Evolutionary conservation across 2,888 invertebrate species (phyloP), one percentile per base, ranked within the genome.

Genomic region (Leptinotarsa rubiginosa): DNA sequence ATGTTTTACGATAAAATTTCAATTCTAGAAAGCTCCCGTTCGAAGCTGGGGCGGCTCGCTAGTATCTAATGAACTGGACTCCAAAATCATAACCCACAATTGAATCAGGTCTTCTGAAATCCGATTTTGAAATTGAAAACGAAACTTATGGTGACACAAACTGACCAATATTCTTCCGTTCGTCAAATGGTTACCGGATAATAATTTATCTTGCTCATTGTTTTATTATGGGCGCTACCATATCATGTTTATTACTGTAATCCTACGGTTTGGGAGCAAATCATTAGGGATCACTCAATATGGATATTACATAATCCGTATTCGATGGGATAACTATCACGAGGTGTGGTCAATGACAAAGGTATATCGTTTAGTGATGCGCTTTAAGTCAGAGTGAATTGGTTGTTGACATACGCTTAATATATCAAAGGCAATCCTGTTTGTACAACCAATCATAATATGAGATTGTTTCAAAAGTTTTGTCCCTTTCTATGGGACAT

Each of bases 241-340:
- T 56, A 15, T 22, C 22, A 56, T 56, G 25, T 56, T 56, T 22
- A 56, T 15, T 5, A 56, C 18, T 52, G 0, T 56, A 25, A 56
- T 56, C 56, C 22, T 56, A 20, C 56, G 20, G 56, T 56, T 56
- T 56, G 22, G 4, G 13, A 3, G 15, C 22, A 22, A 10, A 56
- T 56, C 56, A 56, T 56, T 18, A 22, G 56, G 20, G 13, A 22
- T 56, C 56, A 56, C 20, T 56, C 56, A 56, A 56, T 56, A 20
- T 56, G 4, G 16, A 22, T 22, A 56, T 22, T 22, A 20, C 20
- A 25, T 56, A 56, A 56, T 22, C 22, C 13, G 56, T 22, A 25
- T 56, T 56, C 15, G 15, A 56, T 20, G 22, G 15, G 52, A 7
- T 18, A 52, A 52, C n/a, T 4, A 16, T 52, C 54, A 56, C 13